Conservation (phyloP, 2,797 vertebrate species). For the Harpagifer antarcticus region DNA sequence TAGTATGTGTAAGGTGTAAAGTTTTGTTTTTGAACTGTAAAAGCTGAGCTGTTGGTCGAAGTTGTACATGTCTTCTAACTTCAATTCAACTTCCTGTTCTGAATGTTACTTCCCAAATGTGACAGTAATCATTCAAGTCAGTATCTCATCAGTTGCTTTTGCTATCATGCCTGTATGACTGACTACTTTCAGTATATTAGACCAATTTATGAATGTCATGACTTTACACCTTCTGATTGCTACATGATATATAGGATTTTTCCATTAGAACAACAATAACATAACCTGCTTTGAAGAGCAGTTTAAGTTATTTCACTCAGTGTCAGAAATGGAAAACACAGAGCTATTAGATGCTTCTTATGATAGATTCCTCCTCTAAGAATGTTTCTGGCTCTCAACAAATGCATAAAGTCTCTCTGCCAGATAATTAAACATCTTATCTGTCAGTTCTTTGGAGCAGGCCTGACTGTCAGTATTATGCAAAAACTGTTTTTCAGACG, state of each 20-base stretch:
- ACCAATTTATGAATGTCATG: background rate
- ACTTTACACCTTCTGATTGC: background rate
- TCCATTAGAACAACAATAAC: conserved; percentile 12
- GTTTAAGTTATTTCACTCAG: conserved; percentile 25
- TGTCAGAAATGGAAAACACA: conserved; percentile 21
- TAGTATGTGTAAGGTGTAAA: too few species aligned
- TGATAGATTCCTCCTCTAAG: conserved; percentile 36
- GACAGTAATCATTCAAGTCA: background rate
- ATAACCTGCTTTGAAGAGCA: conserved; percentile 17
- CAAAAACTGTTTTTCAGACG: conserved; percentile 37
- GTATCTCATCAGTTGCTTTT: background rate
- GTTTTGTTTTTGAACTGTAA: too few species aligned
- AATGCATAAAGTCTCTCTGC: conserved; percentile 40
- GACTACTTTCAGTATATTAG: background rate
- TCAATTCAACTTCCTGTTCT: background rate
- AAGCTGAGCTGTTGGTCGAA: too few species aligned
- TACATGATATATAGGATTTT: background rate
- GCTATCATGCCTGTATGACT: background rate
- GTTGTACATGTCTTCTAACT: too few species aligned
- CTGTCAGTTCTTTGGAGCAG: conserved; percentile 31
- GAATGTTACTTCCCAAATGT: background rate
- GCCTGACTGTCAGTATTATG: conserved; percentile 37
- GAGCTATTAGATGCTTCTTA: conserved; percentile 15
- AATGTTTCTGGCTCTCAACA: conserved; percentile 34
- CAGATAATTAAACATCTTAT: conserved; percentile 57